Percentiles rank a stretch among this genome's conserved stretches.
Evolutionary conservation across 1,140 invertebrate genomes (phyloP).

Genomic region (Coelopa frigida): DNA sequence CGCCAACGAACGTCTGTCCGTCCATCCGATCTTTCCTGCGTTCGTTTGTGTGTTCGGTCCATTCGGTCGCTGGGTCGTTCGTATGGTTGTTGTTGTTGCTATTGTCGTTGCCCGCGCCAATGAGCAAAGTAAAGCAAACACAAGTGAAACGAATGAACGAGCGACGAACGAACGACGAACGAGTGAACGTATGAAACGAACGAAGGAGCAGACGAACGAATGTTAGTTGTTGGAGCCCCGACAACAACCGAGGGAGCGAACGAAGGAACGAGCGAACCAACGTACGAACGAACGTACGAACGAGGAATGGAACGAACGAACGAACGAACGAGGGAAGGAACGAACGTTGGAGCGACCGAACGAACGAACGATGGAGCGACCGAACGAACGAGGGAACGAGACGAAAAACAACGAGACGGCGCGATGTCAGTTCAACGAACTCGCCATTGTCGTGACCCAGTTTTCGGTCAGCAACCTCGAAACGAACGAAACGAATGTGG

Average conservation of each 20-base stretch:
- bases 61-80: no score
- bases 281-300: no score
- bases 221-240: no score
- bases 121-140: neutral
- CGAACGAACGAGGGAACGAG: neutral
- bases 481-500: slow-evolving; percentile 40
- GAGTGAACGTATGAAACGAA: no score
- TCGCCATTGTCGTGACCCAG: slow-evolving; percentile 45
- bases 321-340: neutral
- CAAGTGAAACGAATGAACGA: neutral
- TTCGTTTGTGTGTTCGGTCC: no score
- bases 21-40: no score
- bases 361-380: slow-evolving; percentile 11
- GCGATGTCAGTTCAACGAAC: slow-evolving; percentile 43
- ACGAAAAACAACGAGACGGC: slow-evolving; percentile 1
- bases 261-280: no score
- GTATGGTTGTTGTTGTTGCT: no score
- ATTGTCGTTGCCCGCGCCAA: no score
- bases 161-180: neutral
- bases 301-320: neutral
- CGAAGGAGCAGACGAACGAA: no score
- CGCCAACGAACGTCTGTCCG: no score
- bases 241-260: no score
- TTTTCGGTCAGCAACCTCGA: slow-evolving; percentile 44
- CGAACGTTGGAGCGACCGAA: neutral